Evolutionary conservation across 2,797 vertebrate species (phyloP).

Genomic region (Gymnothorax reevesii): DNA sequence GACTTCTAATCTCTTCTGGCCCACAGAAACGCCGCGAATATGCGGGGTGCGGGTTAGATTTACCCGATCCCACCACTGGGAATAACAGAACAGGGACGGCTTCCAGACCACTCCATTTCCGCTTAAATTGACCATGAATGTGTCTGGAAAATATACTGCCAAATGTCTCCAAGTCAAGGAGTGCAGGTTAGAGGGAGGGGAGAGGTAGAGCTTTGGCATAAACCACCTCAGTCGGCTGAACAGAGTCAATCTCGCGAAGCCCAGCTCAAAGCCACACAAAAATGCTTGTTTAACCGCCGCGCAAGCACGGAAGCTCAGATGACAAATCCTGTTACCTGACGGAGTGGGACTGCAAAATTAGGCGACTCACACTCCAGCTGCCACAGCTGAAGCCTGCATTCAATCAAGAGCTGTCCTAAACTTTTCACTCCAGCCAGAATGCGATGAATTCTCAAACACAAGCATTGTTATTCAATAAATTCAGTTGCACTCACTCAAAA

Average conservation of each 20-base stretch:
- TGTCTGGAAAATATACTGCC: slow-evolving; percentile 51
- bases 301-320: neutral
- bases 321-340: neutral
- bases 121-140: slow-evolving; percentile 37
- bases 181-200: slow-evolving; percentile 47
- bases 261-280: neutral
- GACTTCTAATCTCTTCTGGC: slow-evolving; percentile 31
- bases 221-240: slow-evolving; percentile 3
- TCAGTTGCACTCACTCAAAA: neutral
- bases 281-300: neutral
- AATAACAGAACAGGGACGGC: slow-evolving; percentile 31
- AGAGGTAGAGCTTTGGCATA: neutral
- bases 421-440: neutral
- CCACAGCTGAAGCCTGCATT: neutral
- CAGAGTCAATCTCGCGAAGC: neutral
- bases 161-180: slow-evolving; percentile 50
- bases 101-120: slow-evolving; percentile 46
- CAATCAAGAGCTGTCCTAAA: neutral
- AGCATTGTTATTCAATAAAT: neutral
- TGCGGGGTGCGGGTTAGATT: slow-evolving; percentile 35
- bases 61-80: slow-evolving; percentile 33
- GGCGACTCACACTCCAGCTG: neutral
- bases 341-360: neutral
- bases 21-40: slow-evolving; percentile 21
- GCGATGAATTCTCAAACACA: neutral